These are phyloP conservation scores for Cherax quadricarinatus DNA, from an alignment of 1,140 invertebrate genomes.

Conservation along the genomic window DNA sequence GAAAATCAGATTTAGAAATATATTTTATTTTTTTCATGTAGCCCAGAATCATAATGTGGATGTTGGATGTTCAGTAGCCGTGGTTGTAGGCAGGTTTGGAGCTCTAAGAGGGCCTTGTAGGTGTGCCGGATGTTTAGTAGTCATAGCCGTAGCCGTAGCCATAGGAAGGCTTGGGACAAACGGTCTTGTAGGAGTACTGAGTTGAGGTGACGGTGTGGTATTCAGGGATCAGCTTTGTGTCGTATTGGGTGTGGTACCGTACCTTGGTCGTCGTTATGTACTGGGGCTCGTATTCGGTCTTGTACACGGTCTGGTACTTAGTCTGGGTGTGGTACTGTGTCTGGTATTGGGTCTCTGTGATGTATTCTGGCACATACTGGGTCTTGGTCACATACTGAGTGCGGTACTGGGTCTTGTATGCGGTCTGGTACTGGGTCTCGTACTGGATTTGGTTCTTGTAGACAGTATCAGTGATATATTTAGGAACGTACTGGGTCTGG, in stretches of 20 bases:
- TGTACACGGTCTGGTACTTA: slow-evolving; percentile 60
- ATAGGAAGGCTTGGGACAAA: slow-evolving; percentile 51
- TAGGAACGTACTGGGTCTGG: slow-evolving; percentile 54
- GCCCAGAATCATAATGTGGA: not conserved
- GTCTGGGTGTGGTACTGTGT: slow-evolving; percentile 42
- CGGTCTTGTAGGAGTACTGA: slow-evolving; percentile 47
- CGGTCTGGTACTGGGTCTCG: slow-evolving; percentile 39
- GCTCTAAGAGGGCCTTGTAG: not conserved
- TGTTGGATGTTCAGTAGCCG: not conserved
- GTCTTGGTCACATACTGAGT: slow-evolving; percentile 52
- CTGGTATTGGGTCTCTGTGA: slow-evolving; percentile 61
- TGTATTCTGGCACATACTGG: slow-evolving; percentile 23
- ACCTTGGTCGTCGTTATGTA: slow-evolving; percentile 52
- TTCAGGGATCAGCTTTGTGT: slow-evolving; percentile 54
- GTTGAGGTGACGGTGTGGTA: slow-evolving; percentile 49
- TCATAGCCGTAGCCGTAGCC: not conserved
- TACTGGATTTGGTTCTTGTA: slow-evolving; percentile 59
- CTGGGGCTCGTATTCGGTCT: slow-evolving; percentile 50
- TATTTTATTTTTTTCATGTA: too few relatives aligned
- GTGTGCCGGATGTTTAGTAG: not conserved
- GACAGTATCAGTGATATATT: slow-evolving; percentile 60
- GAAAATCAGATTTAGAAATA: too few relatives aligned
- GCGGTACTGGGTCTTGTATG: slow-evolving; percentile 48
- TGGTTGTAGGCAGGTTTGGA: not conserved
- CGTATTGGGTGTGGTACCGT: slow-evolving; percentile 45